A percentile compares a stretch with the other conserved stretches of the same genome.
Conservation (phyloP, 2,113 vertebrate genomes). For the Sinocyclocheilus maitianheensis region DNA sequence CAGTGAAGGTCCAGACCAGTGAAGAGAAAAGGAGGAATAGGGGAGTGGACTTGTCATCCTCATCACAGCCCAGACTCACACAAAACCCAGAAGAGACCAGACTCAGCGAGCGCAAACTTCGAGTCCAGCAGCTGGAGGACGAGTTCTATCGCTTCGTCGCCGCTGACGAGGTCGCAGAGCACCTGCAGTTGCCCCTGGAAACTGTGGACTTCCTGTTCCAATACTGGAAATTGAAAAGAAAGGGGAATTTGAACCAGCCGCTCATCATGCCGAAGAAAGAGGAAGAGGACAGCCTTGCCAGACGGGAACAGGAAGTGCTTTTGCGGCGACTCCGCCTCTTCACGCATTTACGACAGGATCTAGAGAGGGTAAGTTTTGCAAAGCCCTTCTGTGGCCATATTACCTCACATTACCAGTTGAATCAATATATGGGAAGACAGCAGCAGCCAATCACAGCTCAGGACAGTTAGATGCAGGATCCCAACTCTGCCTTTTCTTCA, state of each 20-base stretch:
- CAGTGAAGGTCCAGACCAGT: slow-evolving; percentile 58
- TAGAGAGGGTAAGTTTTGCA: slow-evolving; percentile 87
- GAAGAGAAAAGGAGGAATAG: slow-evolving; percentile 56
- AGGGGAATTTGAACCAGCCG: slow-evolving; percentile 93
- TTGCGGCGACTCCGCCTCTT: slow-evolving; percentile 92
- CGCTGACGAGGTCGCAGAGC: slow-evolving; percentile 80
- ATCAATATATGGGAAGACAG: not conserved
- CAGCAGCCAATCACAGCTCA: not conserved
- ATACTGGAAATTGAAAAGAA: slow-evolving; percentile 98
- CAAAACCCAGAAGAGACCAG: slow-evolving; percentile 67
- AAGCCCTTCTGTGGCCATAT: not conserved
- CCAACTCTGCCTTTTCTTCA: not conserved
- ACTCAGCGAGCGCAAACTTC: slow-evolving; percentile 87
- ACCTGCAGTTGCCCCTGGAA: slow-evolving; percentile 79
- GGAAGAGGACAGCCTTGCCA: slow-evolving; percentile 94
- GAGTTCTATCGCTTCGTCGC: slow-evolving; percentile 91
- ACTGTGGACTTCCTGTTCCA: slow-evolving; percentile 90
- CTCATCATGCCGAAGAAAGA: slow-evolving; percentile 95
- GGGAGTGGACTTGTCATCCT: slow-evolving; percentile 8
- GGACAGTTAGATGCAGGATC: not conserved
- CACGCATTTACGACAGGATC: slow-evolving; percentile 94
- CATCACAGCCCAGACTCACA: slow-evolving; percentile 53
- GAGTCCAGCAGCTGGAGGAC: slow-evolving; percentile 93
- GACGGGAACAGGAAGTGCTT: slow-evolving; percentile 92
- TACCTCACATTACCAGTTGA: not conserved